These are phyloP conservation scores for Aphidius gifuensis DNA, from an alignment of 1,140 invertebrate species.

Conservation along the genomic window DNA sequence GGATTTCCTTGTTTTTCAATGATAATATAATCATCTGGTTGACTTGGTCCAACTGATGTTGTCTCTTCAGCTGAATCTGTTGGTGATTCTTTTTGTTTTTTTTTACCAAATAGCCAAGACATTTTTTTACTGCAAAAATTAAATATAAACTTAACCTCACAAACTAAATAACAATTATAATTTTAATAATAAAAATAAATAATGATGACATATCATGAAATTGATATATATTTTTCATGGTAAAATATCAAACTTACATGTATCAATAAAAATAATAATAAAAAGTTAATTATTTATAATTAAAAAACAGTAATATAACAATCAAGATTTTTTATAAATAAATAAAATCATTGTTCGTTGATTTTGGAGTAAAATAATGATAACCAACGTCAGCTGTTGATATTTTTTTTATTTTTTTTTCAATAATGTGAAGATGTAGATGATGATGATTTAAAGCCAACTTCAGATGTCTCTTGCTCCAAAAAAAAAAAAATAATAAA, in stretches of 20 bases:
- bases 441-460: no score
- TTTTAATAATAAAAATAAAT: background rate
- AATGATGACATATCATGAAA: conserved; percentile 1
- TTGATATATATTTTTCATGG: background rate
- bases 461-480: no score
- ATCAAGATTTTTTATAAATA: no score
- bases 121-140: conserved; percentile 35
- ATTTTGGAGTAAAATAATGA: no score
- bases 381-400: no score
- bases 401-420: no score
- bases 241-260: background rate
- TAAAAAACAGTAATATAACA: no score
- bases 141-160: background rate
- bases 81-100: conserved; percentile 46
- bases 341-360: no score
- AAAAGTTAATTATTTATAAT: no score
- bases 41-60: conserved; percentile 20
- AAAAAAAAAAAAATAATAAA: no score
- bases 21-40: conserved; percentile 40
- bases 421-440: no score
- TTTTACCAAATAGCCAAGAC: conserved; percentile 54
- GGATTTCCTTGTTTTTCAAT: conserved; percentile 34
- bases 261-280: background rate
- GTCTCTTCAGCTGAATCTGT: conserved; percentile 37
- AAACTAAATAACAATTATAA: conserved; percentile 3